Evolutionary conservation across 2,113 vertebrate species (phyloP).

Genomic region (Gallinago paraguaiae): DNA sequence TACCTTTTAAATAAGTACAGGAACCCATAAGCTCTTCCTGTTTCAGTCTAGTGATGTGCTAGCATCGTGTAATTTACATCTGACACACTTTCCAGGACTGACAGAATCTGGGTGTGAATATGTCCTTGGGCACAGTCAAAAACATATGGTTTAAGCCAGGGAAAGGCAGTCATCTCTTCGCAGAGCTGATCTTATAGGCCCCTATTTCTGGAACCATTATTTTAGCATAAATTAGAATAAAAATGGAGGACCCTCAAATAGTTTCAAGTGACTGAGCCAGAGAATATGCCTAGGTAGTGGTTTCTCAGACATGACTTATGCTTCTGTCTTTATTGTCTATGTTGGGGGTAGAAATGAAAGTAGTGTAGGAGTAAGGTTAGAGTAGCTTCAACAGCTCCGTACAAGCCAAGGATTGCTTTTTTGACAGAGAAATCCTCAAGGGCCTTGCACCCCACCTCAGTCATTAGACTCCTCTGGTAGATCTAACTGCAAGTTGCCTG

Average conservation of each 20-base stretch:
- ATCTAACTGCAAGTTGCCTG: background rate
- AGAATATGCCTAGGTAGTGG: background rate
- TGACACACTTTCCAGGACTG: constrained; percentile 57
- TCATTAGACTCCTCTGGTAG: background rate
- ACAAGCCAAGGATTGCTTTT: background rate
- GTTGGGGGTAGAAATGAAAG: background rate
- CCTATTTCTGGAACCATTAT: background rate
- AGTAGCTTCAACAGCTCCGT: background rate
- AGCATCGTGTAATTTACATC: constrained; percentile 58
- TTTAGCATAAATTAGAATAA: background rate
- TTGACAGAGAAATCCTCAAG: background rate
- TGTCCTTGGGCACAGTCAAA: constrained; percentile 11
- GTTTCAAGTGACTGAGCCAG: background rate
- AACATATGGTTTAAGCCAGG: background rate
- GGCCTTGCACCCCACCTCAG: background rate
- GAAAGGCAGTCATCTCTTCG: background rate
- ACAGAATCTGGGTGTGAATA: constrained; percentile 39
- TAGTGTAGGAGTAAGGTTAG: background rate
- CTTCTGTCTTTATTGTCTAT: background rate
- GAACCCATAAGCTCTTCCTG: background rate
- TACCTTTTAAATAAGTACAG: background rate
- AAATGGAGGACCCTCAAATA: background rate
- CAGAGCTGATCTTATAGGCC: background rate
- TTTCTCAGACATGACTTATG: background rate
- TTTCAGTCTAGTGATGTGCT: constrained; percentile 16